These are phyloP conservation scores for Tympanoctomys barrerae DNA, from an alignment of 2,797 vertebrate species.

Conservation along the genomic window DNA sequence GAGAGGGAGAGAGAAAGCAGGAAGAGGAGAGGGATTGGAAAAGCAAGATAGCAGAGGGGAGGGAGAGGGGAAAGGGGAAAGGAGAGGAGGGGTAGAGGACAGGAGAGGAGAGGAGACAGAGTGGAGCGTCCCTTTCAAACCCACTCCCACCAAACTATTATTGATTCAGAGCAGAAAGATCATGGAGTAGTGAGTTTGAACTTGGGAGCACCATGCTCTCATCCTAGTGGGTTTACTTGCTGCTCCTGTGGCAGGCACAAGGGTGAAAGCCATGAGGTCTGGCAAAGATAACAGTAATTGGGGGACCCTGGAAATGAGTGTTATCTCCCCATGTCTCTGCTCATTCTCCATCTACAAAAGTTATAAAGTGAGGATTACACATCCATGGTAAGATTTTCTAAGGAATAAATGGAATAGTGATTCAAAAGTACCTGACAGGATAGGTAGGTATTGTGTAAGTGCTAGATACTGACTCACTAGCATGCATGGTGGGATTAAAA, in stretches of 20 bases:
- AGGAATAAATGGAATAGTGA: neutral
- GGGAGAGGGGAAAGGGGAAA: too few relatives aligned
- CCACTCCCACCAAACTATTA: constrained; percentile 69
- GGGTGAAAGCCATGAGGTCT: rapidly evolving
- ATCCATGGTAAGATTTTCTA: neutral
- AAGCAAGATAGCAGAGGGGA: too few relatives aligned
- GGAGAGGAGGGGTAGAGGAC: neutral
- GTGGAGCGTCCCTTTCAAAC: neutral
- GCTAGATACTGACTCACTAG: neutral
- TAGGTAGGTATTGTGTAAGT: rapidly evolving
- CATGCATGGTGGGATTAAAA: neutral
- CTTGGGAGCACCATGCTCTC: neutral
- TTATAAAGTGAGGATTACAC: rapidly evolving
- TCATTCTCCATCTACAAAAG: neutral
- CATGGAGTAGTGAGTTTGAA: rapidly evolving
- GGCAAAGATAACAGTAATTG: too few relatives aligned
- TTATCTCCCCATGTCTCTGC: neutral
- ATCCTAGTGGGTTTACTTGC: rapidly evolving
- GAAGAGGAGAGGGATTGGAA: neutral
- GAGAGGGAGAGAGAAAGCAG: too few relatives aligned
- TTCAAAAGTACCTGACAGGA: neutral
- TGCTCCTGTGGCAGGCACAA: too few relatives aligned
- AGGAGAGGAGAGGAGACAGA: neutral
- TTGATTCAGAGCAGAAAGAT: neutral
- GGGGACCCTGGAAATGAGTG: neutral